These are phyloP conservation scores for Miichthys miiuy DNA, from an alignment of 2,797 vertebrate species.

Conservation along the genomic window DNA sequence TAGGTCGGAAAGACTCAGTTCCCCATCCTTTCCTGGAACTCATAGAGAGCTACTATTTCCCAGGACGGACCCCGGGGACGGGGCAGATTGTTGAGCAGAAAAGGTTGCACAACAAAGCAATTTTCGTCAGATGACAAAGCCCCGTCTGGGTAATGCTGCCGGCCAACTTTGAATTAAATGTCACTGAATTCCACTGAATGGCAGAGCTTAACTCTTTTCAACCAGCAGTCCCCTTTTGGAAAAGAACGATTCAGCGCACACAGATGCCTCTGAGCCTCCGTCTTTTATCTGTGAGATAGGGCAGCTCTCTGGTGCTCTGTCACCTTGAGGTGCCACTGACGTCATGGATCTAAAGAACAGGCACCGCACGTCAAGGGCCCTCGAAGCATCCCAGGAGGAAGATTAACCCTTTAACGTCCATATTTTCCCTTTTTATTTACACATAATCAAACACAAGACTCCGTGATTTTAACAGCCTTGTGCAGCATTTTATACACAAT, in stretches of 20 bases:
- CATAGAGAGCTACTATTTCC: conserved; percentile 51
- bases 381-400: conserved; percentile 18
- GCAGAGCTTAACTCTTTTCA: conserved; percentile 50
- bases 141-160: conserved; percentile 32
- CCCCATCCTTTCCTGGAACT: conserved; percentile 66
- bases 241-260: conserved; percentile 29
- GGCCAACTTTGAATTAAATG: conserved; percentile 62
- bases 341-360: conserved; percentile 64
- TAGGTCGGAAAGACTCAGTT: conserved; percentile 52
- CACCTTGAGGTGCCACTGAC: conserved; percentile 80
- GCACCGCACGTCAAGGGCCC: conserved; percentile 42
- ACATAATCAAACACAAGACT: neutral
- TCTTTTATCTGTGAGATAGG: conserved; percentile 72
- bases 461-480: neutral
- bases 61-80: conserved; percentile 47
- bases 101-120: conserved; percentile 71
- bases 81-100: conserved; percentile 39
- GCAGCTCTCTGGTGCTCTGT: conserved; percentile 67
- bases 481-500: neutral
- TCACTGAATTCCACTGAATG: conserved; percentile 61
- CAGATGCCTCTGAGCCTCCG: conserved; percentile 16
- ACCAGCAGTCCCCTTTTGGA: conserved; percentile 19
- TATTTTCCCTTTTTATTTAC: conserved; percentile 3
- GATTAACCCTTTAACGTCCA: conserved; percentile 26
- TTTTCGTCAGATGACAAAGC: conserved; percentile 60